Base-by-base conservation (phyloP, 2,888 invertebrate species). In the Erebia epiphron region DNA sequence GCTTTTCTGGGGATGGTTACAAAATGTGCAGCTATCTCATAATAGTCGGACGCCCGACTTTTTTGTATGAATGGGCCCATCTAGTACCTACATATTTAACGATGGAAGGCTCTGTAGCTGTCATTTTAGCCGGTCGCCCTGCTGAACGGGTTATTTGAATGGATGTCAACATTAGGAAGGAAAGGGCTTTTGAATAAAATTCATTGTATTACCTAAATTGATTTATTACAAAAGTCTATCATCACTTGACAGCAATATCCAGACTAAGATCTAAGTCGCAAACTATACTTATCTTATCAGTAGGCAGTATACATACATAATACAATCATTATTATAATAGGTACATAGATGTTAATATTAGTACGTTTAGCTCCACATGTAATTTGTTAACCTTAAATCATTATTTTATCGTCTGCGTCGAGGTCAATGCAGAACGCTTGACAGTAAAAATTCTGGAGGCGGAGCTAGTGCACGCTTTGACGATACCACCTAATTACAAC, bases 151-250 rank as follows among this genome's bases (percentile, higher is more conserved):
- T n/a, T 35, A 35, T 35, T 35, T 35, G 7, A 35, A 35, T 35
- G 35, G 35, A 35, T 16, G 8, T 1, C 18, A 2, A 10, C 10
- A 10, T 35, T 26, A 26, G 4, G 11, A 61, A 18, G 62, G 60
- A 10, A 57, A 16, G 41, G 41, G 41, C n/a, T 10, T 46, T 41
- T 16, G 58, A 73, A 71, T 73, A 67, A 73, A 73, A 71, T 14
- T 13, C 49, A 41, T 11, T 57, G 16, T 85, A 83, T 75, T 85
- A n/a, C n/a, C n/a, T n/a, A 83, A 86, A 88, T 83, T 79, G 78
- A 81, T 89, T 89, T 89, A 89, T 85, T 89, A 88, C 82, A 88
- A 89, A 86, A 86, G 79, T 83, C 79, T 79, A 81, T 78, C 75
- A 77, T 74, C 73, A 75, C 75, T 75, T 70, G 77, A 75, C 78